A percentile compares a stretch with the other conserved stretches of the same genome.
phyloP scores from a whole-genome alignment of 2,797 vertebrate genomes.

The Sardinella longiceps region DNA sequence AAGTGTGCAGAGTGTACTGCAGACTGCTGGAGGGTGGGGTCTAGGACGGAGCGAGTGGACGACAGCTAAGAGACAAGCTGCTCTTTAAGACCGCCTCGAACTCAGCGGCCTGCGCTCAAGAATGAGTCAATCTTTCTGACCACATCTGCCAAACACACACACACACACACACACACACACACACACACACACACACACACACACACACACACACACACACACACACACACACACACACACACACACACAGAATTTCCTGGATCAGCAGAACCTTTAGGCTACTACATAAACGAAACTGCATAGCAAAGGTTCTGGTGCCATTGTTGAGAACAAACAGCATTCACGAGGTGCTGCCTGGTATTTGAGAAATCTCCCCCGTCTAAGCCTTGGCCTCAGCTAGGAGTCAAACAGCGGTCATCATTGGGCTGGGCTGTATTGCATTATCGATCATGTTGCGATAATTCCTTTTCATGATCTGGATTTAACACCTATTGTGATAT shows the following conservation, averaged over 20 bases:
- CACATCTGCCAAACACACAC: constrained; percentile 34
- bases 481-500: too few relatives aligned
- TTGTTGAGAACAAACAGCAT: constrained; percentile 6
- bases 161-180: too few relatives aligned
- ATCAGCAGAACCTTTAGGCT: neutral
- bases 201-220: constrained; percentile 16
- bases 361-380: neutral
- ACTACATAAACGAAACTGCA: neutral
- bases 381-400: neutral
- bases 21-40: constrained; percentile 9
- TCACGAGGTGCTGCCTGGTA: neutral
- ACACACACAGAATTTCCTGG: neutral
- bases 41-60: constrained; percentile 54
- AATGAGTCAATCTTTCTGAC: constrained; percentile 76
- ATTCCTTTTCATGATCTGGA: too few relatives aligned
- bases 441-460: too few relatives aligned
- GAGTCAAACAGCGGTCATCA: too few relatives aligned
- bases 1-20: neutral
- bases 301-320: neutral
- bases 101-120: neutral
- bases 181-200: constrained; percentile 12
- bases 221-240: constrained; percentile 24
- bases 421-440: too few relatives aligned
- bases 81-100: neutral
- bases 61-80: neutral